These are phyloP conservation scores for Myanophis thanlyinensis DNA, from an alignment of 2,113 vertebrate species.

Conservation along the genomic window DNA sequence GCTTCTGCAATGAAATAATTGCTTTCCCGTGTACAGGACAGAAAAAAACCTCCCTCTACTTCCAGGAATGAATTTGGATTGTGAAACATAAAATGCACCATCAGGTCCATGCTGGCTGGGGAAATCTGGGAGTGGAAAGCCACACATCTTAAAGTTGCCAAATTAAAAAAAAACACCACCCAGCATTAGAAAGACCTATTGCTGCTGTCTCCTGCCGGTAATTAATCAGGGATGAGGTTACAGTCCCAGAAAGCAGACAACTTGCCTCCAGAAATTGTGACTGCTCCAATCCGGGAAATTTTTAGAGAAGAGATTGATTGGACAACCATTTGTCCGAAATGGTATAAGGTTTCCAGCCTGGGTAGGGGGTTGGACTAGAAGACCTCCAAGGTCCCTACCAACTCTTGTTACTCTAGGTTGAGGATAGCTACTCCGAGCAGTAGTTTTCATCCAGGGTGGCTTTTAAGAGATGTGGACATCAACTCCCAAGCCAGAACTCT, in stretches of 20 bases:
- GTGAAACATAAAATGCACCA: not conserved
- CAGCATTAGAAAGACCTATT: not conserved
- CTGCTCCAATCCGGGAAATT: not conserved
- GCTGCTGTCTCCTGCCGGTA: not conserved
- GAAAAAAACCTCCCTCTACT: fast-evolving
- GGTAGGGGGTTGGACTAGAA: not conserved
- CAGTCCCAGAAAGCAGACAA: not conserved
- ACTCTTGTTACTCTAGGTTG: not conserved
- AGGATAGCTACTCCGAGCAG: not conserved
- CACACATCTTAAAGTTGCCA: not conserved
- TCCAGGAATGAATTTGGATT: not conserved
- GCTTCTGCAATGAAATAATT: not conserved
- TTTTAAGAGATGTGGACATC: not conserved
- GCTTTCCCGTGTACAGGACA: fast-evolving
- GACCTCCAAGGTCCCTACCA: not conserved
- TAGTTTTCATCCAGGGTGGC: not conserved
- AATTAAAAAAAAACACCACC: not conserved
- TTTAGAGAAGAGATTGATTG: not conserved
- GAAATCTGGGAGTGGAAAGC: not conserved
- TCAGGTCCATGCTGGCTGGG: not conserved
- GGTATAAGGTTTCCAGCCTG: not conserved
- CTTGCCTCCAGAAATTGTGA: not conserved
- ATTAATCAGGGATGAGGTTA: not conserved
- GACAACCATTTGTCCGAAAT: not conserved
- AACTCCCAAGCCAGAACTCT: not conserved